Base-by-base conservation (phyloP, 2,113 vertebrate genomes). In the Gallinago media region DNA sequence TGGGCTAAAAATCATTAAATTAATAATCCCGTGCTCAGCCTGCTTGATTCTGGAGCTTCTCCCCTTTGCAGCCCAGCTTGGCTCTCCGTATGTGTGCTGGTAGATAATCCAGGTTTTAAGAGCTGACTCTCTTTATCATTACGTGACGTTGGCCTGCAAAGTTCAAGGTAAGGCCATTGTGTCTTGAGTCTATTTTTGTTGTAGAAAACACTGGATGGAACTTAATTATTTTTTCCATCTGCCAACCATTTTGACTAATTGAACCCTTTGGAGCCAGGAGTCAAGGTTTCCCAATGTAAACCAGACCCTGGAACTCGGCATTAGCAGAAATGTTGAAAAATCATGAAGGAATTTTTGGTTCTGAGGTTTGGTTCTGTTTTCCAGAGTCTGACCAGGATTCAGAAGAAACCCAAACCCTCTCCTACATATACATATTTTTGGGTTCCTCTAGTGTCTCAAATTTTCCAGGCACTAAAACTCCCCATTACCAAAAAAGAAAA, bases 211-310 rank as follows among this genome's bases (percentile, higher is more conserved):
- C 61, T 94, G 40, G 79, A 96, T 94, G 65, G 90, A 91, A 91
- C 77, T 96, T 94, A 65, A 95, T 96, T 96, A 93, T 96, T 95
- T 96, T 97, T 96, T 95, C 92, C 96, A 96, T 97, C 96, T 97
- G 96, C 94, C 96, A 97, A 95, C 94, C 88, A 89, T 96, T 97
- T 96, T 96, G 88, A 97, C 94, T 97, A 95, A 97, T 96, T 97
- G 96, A 96, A 94, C 88, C 92, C 92, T 96, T 96, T 66, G 62
- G 95, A 97, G 96, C 96, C 96, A 96, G 84, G 49, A 96, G 88
- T 96, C 96, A 97, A 96, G 94, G 95, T 79, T 97, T 96, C 96
- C 86, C 96, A 92, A 88, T 76, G 96, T 78, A 95, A 97, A 89
- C 90, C 88, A 96, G 91, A 95, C 9, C 73, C 86, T 94, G 92